These are phyloP conservation scores for Brachypteracias leptosomus DNA, from an alignment of 2,113 vertebrate genomes.

Conservation along the genomic window DNA sequence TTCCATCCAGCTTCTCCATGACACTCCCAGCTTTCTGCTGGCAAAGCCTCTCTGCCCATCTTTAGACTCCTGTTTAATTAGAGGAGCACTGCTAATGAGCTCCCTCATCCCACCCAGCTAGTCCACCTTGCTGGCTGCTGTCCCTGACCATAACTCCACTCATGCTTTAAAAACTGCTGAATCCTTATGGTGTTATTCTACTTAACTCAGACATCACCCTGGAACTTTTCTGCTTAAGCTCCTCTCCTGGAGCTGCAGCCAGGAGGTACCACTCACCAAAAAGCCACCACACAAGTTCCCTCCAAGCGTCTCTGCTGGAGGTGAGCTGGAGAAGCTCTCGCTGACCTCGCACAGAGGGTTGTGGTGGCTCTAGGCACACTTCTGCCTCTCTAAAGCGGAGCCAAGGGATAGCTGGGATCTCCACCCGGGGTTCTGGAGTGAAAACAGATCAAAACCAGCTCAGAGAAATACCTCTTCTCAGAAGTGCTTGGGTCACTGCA, in stretches of 20 bases:
- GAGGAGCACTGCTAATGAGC: not conserved
- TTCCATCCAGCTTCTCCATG: not conserved
- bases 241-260: not conserved
- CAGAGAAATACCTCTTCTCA: not conserved
- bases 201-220: not conserved
- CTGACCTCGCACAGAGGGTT: rapidly evolving
- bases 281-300: not conserved
- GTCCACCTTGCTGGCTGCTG: not conserved
- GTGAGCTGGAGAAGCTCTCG: not conserved
- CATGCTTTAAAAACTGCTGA: not conserved
- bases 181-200: not conserved
- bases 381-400: not conserved
- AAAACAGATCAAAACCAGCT: not conserved
- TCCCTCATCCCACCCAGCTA: not conserved
- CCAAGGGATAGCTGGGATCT: not conserved
- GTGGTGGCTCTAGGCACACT: not conserved
- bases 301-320: not conserved
- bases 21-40: not conserved
- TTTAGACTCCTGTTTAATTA: not conserved
- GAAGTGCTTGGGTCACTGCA: not conserved
- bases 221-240: not conserved
- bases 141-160: not conserved
- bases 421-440: not conserved
- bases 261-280: not conserved
- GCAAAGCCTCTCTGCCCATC: not conserved